Base-by-base conservation (phyloP, 2,888 invertebrate genomes). In the Octodonta nipae region DNA sequence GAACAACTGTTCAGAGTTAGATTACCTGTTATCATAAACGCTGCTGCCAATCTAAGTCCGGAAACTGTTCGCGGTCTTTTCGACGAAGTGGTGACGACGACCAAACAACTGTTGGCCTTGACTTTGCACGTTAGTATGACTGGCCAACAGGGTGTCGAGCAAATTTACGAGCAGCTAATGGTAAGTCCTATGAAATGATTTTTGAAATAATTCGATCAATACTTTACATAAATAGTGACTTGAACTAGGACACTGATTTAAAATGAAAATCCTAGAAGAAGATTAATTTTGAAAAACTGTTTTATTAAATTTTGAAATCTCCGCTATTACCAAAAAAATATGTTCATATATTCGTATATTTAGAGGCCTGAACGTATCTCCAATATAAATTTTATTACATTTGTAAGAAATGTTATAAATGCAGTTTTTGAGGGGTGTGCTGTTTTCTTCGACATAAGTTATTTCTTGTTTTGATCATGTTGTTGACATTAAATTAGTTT, bases 101-200 rank as follows among this genome's bases (percentile, higher is more conserved):
- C 44, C 3, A 49, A 52, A 27, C 54, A 59, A 33, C 40, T 61
- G 22, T 49, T 55, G 15, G 58, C 58, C 2, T 36, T 63, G 20
- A 47, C 52, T n/a, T 32, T 60, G 16, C 41, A 49, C 15, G 52
- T 58, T 11, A 55, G 57, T 35, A 43, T 45, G n/a, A 57, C 57
- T 34, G 64, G 63, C 7, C 56, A 58, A 32, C 47, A 50, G n/a
- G 61, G 59, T 16, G 56, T 67, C 2, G 64, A 64, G 38, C 42
- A 50, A 26, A 48, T 64, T 8, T 52, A 58, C 11, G 50, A 55
- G 20, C 52, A 56, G 34, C 51, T 65, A 32, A 43, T 61, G 43
- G 67, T 67, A 46, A 52, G 58, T 22, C 15, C n/a, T n/a, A 26
- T 25, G 26, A 15, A 30, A 14, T 8, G 8, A 10, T 28, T n/a